Conservation (phyloP, 2,113 vertebrate genomes). For the Aepyceros melampus region DNA sequence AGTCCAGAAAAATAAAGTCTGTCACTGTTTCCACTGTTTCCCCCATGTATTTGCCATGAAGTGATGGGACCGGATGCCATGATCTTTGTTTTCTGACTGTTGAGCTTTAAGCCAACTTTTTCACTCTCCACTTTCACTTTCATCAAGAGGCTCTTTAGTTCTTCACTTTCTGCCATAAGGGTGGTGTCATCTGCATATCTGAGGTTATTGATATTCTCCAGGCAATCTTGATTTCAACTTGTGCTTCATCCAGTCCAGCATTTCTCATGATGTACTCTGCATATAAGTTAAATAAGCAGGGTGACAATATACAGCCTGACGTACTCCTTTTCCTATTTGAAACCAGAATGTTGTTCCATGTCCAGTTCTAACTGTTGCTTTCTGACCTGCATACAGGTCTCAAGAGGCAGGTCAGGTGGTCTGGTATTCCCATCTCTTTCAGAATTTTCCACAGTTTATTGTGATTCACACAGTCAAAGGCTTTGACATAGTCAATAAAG, state of each 20-base stretch:
- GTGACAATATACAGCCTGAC: not conserved
- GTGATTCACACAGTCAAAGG: not conserved
- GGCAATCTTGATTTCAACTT: not conserved
- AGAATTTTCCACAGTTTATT: not conserved
- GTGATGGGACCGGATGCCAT: too few species aligned
- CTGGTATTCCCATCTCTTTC: not conserved
- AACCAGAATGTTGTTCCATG: not conserved
- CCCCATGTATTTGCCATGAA: too few species aligned
- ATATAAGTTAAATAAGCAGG: not conserved
- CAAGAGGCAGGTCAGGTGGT: not conserved
- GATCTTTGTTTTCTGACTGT: not conserved
- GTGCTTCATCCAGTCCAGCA: fast-evolving
- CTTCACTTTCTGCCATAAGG: not conserved
- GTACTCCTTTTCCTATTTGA: not conserved
- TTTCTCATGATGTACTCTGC: not conserved
- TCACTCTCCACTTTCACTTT: not conserved
- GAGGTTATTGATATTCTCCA: not conserved
- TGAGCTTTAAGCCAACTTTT: not conserved
- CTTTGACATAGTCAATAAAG: not conserved
- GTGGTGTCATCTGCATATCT: not conserved
- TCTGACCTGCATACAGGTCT: not conserved
- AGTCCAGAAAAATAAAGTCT: too few species aligned
- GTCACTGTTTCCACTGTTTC: too few species aligned
- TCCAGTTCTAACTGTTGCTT: not conserved
- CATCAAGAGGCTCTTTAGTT: not conserved